These are phyloP conservation scores for Trichomycterus rosablanca DNA, from an alignment of 2,113 vertebrate species.

Conservation along the genomic window DNA sequence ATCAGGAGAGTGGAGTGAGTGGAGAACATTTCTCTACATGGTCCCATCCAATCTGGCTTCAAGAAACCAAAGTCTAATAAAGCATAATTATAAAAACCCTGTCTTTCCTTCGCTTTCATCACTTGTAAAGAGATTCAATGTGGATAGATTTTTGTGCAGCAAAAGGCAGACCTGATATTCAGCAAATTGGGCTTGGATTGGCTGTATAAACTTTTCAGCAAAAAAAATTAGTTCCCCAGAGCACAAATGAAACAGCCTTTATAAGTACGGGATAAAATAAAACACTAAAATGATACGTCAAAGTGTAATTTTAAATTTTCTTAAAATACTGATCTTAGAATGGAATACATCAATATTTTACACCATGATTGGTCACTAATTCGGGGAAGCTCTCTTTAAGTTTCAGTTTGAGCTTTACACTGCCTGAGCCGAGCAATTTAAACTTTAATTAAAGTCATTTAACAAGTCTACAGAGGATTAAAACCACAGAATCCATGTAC, in stretches of 20 bases:
- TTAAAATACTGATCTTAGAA: neutral
- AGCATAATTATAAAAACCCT: conserved; percentile 54
- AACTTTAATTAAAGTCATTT: conserved; percentile 9
- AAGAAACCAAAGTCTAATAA: conserved; percentile 51
- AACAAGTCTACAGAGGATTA: neutral
- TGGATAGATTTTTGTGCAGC: conserved; percentile 34
- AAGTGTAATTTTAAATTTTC: conserved; percentile 7
- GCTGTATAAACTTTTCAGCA: neutral
- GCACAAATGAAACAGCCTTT: neutral
- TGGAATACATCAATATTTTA: neutral
- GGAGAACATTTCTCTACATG: conserved; percentile 51
- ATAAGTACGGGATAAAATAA: neutral
- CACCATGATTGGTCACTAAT: conserved; percentile 2
- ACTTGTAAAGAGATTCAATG: conserved; percentile 30
- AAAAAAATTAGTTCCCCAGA: neutral
- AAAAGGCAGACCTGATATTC: conserved; percentile 4
- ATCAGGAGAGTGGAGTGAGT: conserved; percentile 58
- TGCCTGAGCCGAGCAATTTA: neutral
- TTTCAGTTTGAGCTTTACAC: neutral
- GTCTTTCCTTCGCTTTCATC: conserved; percentile 46
- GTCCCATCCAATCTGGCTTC: conserved; percentile 53
- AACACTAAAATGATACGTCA: neutral
- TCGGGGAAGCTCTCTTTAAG: neutral
- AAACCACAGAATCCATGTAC: conserved; percentile 1
- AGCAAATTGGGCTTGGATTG: conserved; percentile 1